phyloP scores from a whole-genome alignment of 2,797 vertebrate genomes.

The Propithecus deckenii region DNA sequence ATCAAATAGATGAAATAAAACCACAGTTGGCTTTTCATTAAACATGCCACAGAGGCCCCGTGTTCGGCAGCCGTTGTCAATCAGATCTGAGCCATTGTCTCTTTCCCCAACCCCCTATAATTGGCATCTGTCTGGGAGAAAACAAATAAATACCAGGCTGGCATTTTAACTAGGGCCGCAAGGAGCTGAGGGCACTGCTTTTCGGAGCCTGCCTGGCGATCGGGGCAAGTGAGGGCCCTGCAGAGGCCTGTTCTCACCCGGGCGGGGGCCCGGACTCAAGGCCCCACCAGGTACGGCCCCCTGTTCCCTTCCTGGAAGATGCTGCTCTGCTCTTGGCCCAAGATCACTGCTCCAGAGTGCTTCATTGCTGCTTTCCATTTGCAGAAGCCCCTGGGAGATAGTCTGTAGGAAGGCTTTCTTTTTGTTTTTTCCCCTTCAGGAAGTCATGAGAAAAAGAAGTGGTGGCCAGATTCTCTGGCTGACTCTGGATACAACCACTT shows the following conservation, averaged over 20 bases:
- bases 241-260: background rate
- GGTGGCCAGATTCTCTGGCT: background rate
- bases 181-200: constrained; percentile 13
- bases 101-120: constrained; percentile 54
- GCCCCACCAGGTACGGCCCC: too few relatives aligned
- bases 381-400: background rate
- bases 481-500: background rate
- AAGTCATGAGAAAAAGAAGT: background rate
- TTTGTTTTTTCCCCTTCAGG: background rate
- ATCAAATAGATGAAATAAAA: constrained; percentile 80
- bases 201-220: background rate
- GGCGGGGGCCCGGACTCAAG: background rate
- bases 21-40: constrained; percentile 81
- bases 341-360: background rate
- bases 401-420: background rate
- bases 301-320: background rate
- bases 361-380: background rate
- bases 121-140: constrained; percentile 75
- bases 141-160: constrained; percentile 76
- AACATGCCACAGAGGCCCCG: constrained; percentile 79
- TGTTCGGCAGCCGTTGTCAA: constrained; percentile 76
- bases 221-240: background rate
- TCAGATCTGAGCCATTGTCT: constrained; percentile 74
- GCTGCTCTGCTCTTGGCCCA: background rate
- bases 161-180: constrained; percentile 70